Base-by-base conservation (phyloP, 2,797 vertebrate genomes). In the Crenuchus spilurus region DNA sequence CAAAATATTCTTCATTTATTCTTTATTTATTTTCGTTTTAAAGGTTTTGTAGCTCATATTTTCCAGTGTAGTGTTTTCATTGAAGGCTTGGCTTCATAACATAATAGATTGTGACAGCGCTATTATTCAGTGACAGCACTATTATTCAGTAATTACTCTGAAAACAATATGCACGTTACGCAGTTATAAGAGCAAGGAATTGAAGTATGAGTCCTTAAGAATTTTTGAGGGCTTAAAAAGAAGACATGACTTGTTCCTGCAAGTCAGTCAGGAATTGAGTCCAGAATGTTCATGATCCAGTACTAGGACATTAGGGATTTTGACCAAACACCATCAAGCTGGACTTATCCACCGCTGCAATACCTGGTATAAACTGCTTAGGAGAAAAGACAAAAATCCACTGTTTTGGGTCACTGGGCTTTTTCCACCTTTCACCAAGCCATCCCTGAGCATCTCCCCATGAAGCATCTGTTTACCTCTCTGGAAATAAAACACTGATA, bases 401-500 rank as follows among this genome's bases (percentile, higher is more conserved):
- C 22, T 2, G 22, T 33, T 16, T 24, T 46, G 6, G 26, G 10
- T 3, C 2, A 13, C 8, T 60, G 72, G 54, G 57, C 24, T 74
- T 67, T 67, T 20, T 60, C 39, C 42, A 14, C 18, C 9, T 46
- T 48, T 63, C 49, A 64, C 4, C 7, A 28, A 48, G 42, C 22
- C 35, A 37, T 42, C n/a, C 10, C 37, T n/a, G 26, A 26, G 14
- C 20, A 58, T 54, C 26, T 62, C 5, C 46, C 46, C 54, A 66
- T 1, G 11, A 70, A 24, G 35, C 44, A 76, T 75, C 65, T 69
- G 44, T 77, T 75, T 75, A 74, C 64, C 39, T 49, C 71, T 37
- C 10, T 24, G 69, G 35, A 78, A 76, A 81, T 54, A 48, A 72
- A 69, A 66, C 16, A 37, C 41, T 35, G 65, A 70, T 82, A 76